phyloP scores from a whole-genome alignment of 2,113 vertebrate species.

The Pantherophis guttatus region DNA sequence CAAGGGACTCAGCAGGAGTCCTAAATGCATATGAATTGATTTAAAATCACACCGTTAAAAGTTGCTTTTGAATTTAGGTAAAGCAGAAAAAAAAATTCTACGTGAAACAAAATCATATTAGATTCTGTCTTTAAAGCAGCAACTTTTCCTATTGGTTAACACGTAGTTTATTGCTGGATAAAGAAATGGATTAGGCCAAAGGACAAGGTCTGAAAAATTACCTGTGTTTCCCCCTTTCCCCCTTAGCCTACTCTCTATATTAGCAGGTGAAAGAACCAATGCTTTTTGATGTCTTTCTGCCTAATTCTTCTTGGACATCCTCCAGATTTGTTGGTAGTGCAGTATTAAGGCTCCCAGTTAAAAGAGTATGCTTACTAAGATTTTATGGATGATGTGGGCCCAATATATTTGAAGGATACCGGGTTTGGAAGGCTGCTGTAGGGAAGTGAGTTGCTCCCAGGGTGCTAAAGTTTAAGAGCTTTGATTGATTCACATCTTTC shows the following conservation, averaged over 20 bases:
- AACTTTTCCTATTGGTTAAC: too few relatives aligned
- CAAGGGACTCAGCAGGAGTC: too few relatives aligned
- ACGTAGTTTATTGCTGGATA: not conserved
- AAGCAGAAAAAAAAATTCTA: not conserved
- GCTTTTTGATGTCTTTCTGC: not conserved
- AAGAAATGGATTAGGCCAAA: not conserved
- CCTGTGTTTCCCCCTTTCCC: not conserved
- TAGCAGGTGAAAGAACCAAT: not conserved
- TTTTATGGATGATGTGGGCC: not conserved
- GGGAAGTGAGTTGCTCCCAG: not conserved
- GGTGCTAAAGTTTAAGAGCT: not conserved
- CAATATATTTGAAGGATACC: not conserved
- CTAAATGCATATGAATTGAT: not conserved
- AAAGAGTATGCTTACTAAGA: not conserved
- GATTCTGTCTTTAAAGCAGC: not conserved
- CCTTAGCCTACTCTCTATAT: not conserved
- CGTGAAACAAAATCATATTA: not conserved
- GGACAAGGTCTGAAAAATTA: not conserved
- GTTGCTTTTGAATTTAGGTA: not conserved
- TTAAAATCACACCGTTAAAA: not conserved
- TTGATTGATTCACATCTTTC: too few relatives aligned
- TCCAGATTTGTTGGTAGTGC: not conserved
- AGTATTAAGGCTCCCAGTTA: not conserved
- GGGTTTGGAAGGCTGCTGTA: not conserved
- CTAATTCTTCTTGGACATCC: not conserved